Percentiles rank a stretch among this genome's conserved stretches.
Conservation (phyloP, 1,140 invertebrate species). For the Sycobia sp. region DNA sequence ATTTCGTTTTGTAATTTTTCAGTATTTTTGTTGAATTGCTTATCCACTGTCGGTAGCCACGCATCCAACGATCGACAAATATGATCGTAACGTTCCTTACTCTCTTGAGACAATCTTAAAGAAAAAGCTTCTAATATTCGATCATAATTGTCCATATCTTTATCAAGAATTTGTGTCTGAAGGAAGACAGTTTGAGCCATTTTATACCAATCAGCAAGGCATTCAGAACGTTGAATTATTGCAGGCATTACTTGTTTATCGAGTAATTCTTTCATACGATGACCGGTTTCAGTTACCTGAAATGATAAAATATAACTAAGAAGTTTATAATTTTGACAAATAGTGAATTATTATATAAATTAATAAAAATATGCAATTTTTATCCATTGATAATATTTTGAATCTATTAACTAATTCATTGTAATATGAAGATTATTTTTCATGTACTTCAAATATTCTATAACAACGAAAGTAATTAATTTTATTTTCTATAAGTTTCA, state of each 20-base stretch:
- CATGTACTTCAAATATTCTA: too few species aligned
- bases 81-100: constrained; percentile 51
- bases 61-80: constrained; percentile 46
- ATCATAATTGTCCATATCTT: constrained; percentile 70
- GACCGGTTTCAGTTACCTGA: constrained; percentile 69
- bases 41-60: constrained; percentile 44
- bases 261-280: constrained; percentile 69
- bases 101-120: constrained; percentile 52
- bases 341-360: too few species aligned
- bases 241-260: constrained; percentile 70
- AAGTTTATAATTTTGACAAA: too few species aligned
- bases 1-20: constrained; percentile 12
- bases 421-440: too few species aligned
- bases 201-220: constrained; percentile 83
- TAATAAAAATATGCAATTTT: neutral
- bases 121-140: constrained; percentile 49
- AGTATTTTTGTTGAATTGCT: constrained; percentile 43
- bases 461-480: too few species aligned
- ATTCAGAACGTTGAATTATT: constrained; percentile 72
- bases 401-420: constrained; percentile 7
- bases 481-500: too few species aligned
- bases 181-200: constrained; percentile 80
- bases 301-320: too few species aligned
- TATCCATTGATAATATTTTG: neutral
- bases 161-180: constrained; percentile 76